Percentiles rank a stretch among this genome's conserved stretches.
Evolutionary conservation across 2,888 invertebrate species (phyloP).

Genomic region (Drosophila siamana): DNA sequence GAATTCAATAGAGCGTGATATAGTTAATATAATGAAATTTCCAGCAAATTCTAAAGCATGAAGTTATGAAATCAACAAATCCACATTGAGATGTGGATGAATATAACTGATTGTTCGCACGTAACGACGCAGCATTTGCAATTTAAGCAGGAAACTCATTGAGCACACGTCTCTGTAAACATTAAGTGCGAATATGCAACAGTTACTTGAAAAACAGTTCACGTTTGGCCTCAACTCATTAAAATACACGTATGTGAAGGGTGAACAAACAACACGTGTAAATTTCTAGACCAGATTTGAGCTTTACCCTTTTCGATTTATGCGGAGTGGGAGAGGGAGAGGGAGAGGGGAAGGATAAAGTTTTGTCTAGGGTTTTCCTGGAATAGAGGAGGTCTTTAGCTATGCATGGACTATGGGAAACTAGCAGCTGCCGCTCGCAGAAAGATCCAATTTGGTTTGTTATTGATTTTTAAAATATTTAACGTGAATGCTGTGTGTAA

Average conservation of each 20-base stretch:
- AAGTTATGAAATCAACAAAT: too few relatives aligned
- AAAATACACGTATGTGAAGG: background rate
- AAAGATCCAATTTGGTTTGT: background rate
- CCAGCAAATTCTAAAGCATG: background rate
- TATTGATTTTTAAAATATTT: conserved; percentile 15
- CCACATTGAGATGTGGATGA: background rate
- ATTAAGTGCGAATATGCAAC: conserved; percentile 12
- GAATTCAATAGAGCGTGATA: background rate
- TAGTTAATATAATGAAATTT: background rate
- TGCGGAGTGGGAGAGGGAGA: too few relatives aligned
- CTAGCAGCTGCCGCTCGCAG: conserved; percentile 7
- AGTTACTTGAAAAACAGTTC: conserved; percentile 16
- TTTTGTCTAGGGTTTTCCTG: background rate
- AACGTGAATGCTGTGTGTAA: background rate
- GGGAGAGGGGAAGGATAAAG: background rate
- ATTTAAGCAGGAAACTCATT: conserved; percentile 13
- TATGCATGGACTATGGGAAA: conserved; percentile 1
- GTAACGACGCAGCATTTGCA: conserved; percentile 18
- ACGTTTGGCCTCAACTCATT: conserved; percentile 22
- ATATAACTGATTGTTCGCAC: conserved; percentile 5
- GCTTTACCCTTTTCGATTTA: background rate
- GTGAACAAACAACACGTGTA: conserved; percentile 1
- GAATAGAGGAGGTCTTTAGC: background rate
- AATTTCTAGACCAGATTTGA: background rate
- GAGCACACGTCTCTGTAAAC: background rate